Evolutionary conservation across 2,888 invertebrate species (phyloP).

Genomic region (Drosophila seclusa): DNA sequence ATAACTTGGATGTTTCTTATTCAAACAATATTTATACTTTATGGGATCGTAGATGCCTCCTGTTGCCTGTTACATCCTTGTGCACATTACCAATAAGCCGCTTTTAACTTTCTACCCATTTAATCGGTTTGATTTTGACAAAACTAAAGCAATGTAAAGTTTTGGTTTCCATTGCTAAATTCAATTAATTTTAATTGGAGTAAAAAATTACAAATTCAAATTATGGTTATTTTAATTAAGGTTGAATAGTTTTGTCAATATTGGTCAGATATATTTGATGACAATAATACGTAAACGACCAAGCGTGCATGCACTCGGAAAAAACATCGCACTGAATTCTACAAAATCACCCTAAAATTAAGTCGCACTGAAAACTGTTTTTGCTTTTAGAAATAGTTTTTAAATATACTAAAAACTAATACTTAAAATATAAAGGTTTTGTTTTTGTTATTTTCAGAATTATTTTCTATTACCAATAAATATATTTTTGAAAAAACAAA

Average conservation of each 20-base stretch:
- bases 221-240: conserved; percentile 60
- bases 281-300: conserved; percentile 23
- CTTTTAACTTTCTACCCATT: not conserved
- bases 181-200: not conserved
- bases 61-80: not conserved
- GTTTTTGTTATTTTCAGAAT: no score
- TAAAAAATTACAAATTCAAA: conserved; percentile 10
- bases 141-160: not conserved
- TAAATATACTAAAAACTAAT: not conserved
- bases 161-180: not conserved
- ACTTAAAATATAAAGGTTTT: no score
- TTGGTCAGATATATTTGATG: conserved; percentile 44
- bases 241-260: conserved; percentile 65
- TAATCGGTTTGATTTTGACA: not conserved
- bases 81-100: not conserved
- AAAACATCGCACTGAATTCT: not conserved
- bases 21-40: not conserved
- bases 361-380: not conserved
- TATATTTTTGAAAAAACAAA: no score
- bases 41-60: not conserved
- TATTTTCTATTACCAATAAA: no score
- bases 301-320: not conserved
- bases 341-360: not conserved
- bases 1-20: not conserved
- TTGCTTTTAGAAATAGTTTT: not conserved